These are phyloP conservation scores for Bothrops jararaca DNA, from an alignment of 2,113 vertebrate genomes.

Conservation along the genomic window DNA sequence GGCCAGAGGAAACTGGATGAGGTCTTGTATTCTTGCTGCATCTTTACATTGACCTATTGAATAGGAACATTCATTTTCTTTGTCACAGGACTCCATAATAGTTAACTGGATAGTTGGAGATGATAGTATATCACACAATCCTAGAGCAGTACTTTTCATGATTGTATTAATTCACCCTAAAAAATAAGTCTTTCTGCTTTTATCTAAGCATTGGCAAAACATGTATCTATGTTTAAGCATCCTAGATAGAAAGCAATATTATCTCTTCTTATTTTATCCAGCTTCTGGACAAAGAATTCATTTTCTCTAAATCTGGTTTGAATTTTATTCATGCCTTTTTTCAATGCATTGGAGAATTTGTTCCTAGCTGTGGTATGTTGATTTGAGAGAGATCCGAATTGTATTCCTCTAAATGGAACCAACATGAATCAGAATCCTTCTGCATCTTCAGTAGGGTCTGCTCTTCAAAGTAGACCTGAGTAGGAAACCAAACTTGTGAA, in stretches of 20 bases:
- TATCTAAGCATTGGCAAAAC: slow-evolving; percentile 36
- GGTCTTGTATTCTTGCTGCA: neutral
- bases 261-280: slow-evolving; percentile 38
- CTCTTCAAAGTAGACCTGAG: neutral
- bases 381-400: neutral
- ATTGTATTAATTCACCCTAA: slow-evolving; percentile 60
- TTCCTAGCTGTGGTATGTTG: neutral
- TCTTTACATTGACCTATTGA: neutral
- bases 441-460: neutral
- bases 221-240: slow-evolving; percentile 61
- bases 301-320: slow-evolving; percentile 59
- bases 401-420: neutral
- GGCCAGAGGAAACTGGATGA: neutral
- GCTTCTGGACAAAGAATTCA: slow-evolving; percentile 48
- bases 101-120: neutral
- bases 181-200: slow-evolving; percentile 55
- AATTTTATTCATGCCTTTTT: slow-evolving; percentile 58
- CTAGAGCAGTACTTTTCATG: slow-evolving; percentile 42
- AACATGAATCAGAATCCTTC: neutral
- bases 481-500: neutral
- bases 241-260: slow-evolving; percentile 41
- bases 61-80: neutral
- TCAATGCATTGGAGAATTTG: slow-evolving; percentile 11
- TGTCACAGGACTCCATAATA: neutral
- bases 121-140: neutral